Evolutionary conservation across 35 echinoderm and acorn worm genomes (phyloP), one percentile per base, ranked within the genome.

Genomic region (Anneissia japonica): DNA sequence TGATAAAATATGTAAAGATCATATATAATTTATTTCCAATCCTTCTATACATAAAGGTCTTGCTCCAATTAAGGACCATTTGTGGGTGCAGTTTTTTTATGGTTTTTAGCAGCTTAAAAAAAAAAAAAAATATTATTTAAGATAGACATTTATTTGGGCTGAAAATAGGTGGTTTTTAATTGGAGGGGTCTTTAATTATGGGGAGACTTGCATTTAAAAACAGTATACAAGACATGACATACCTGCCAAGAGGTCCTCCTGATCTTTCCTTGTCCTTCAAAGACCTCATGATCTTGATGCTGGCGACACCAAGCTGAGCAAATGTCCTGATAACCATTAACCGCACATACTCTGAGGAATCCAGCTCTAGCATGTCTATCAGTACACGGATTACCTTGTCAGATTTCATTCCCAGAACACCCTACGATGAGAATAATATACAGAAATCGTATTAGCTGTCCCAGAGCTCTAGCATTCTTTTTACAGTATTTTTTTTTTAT

Each of bases 301-400:
- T 87, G 19, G 92, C 89, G 6, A 86, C 86, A 55, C 91, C 96
- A 4, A 99, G 87, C 9, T 75, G 45, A 13, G 87, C 89, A 41
- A 99, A 88, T 17, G 96, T 99, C 36, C 96, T 28, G 21, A 93
- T 89, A n/a, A 99, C 89, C 33, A 94, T 92, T 39, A 99, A 80
- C 34, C 96, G 73, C 30, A 99, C 92, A 74, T 94, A 99, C 38
- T 99, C 96, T 23, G 92, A 91, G 26, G 96, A 91, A 75, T 99
- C 96, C 5, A 99, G 46, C 37, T 94, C 96, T 45, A 99, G 80
- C 96, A 99, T 93, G 37, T 99, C 96, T 13, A 99, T 83, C 4
- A 99, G 84, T 3, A 46, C 79, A 23, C 92, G 77, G 74, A 93
- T 91, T 19, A 92, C 91, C 32, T 84, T 87, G 46, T 99, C 96